A percentile compares a stretch with the other conserved stretches of the same genome.
Conservation (phyloP, 2,888 invertebrate species). For the Hydraecia micacea region DNA sequence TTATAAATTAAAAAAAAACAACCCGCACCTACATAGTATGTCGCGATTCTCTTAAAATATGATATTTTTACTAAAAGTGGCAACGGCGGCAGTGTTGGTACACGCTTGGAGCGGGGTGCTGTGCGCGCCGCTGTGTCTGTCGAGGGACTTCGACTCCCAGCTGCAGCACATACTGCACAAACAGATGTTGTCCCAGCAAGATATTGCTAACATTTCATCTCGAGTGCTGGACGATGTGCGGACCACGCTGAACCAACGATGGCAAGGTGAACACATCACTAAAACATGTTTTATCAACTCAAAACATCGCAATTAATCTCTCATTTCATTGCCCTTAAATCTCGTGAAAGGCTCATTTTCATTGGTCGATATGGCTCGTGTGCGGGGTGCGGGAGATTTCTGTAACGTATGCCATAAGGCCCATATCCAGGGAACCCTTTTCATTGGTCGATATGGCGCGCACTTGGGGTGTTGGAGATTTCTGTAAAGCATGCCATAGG, state of each 20-base stretch:
- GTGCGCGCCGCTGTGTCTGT: neutral
- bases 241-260: constrained; percentile 14
- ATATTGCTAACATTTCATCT: neutral
- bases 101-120: neutral
- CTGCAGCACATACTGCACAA: constrained; percentile 11
- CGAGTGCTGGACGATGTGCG: constrained; percentile 8
- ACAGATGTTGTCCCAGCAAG: neutral
- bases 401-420: neutral
- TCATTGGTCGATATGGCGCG: neutral
- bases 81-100: neutral
- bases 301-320: neutral
- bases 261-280: constrained; percentile 19
- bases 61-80: constrained; percentile 1
- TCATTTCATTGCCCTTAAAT: neutral
- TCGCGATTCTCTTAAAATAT: too few species aligned
- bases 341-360: neutral
- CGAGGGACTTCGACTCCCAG: constrained; percentile 38
- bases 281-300: neutral
- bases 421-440: neutral
- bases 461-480: too few species aligned
- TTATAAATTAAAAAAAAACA: too few species aligned
- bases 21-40: too few species aligned
- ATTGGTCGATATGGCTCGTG: neutral
- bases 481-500: too few species aligned
- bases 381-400: neutral